A percentile compares a stretch with the other conserved stretches of the same genome.
Evolutionary conservation across 53 echinoderm and acorn worm genomes (phyloP).

Genomic region (Stichopus horrens): DNA sequence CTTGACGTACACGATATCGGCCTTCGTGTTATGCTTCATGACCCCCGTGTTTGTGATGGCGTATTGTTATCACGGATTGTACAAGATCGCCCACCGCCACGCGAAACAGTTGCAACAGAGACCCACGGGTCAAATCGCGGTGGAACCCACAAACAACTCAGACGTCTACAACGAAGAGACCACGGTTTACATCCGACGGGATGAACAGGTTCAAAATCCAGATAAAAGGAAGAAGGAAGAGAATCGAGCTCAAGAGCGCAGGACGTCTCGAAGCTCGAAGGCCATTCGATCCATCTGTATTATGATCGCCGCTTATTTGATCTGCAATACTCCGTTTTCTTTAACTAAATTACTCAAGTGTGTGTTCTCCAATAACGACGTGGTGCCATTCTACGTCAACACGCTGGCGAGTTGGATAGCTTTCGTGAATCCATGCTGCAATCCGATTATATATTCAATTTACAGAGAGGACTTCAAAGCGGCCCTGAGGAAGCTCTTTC

Average conservation of each 20-base stretch:
- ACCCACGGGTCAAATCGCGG: background rate
- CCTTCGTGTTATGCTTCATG: constrained; percentile 71
- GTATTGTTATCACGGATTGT: constrained; percentile 65
- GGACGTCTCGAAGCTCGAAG: constrained; percentile 46
- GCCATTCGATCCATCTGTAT: constrained; percentile 68
- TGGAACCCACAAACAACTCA: background rate
- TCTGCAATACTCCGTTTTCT: constrained; percentile 82
- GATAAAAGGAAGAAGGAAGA: background rate
- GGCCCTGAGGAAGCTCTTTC: constrained; percentile 59
- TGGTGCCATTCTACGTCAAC: constrained; percentile 62
- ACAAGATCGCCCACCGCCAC: constrained; percentile 62
- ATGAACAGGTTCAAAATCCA: no score
- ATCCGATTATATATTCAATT: constrained; percentile 80
- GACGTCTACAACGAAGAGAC: background rate
- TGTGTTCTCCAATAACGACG: constrained; percentile 53
- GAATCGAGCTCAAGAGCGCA: constrained; percentile 1
- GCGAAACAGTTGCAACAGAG: constrained; percentile 50
- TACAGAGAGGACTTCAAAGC: constrained; percentile 61
- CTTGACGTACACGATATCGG: constrained; percentile 61
- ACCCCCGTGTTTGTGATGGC: constrained; percentile 64
- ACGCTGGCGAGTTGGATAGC: constrained; percentile 71
- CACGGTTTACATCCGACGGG: background rate
- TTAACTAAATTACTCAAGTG: constrained; percentile 80
- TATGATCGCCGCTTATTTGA: constrained; percentile 60
- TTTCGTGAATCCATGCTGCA: constrained; percentile 70